A percentile compares a stretch with the other conserved stretches of the same genome.
phyloP scores from a whole-genome alignment of 2,888 invertebrate genomes.

The Tortrix viridana region DNA sequence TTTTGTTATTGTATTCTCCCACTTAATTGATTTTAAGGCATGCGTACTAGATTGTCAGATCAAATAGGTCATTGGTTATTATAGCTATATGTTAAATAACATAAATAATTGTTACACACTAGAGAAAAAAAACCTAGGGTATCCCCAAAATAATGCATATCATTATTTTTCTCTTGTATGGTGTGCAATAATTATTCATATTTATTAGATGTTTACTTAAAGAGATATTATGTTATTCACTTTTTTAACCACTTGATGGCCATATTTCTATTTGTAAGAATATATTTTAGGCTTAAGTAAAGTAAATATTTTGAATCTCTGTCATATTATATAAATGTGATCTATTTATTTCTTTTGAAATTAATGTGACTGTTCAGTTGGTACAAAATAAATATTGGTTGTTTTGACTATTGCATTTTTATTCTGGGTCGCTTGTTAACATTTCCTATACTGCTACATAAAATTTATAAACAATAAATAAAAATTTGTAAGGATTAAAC shows the following conservation, averaged over 20 bases:
- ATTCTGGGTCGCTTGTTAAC: conserved; percentile 31
- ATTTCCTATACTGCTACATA: conserved; percentile 42
- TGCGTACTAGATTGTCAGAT: conserved; percentile 6
- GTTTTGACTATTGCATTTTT: conserved; percentile 44
- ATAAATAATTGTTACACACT: conserved; percentile 26
- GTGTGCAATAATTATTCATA: conserved; percentile 28
- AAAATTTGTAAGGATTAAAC: conserved; percentile 5
- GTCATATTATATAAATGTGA: conserved; percentile 55
- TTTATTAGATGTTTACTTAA: conserved; percentile 7
- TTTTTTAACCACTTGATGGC: conserved; percentile 11
- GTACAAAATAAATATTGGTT: conserved; percentile 74
- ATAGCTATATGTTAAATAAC: conserved; percentile 2
- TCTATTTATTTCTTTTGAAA: conserved; percentile 56
- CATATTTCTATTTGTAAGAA: conserved; percentile 32
- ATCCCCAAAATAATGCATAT: conserved; percentile 17
- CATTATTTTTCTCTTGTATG: background rate
- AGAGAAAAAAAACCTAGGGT: conserved; percentile 1
- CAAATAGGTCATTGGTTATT: background rate
- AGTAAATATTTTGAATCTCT: conserved; percentile 48
- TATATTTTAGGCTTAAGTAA: conserved; percentile 36
- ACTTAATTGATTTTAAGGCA: background rate
- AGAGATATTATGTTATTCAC: conserved; percentile 27
- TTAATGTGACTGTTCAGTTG: conserved; percentile 61
- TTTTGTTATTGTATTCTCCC: background rate
- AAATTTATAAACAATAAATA: conserved; percentile 17